A percentile compares a stretch with the other conserved stretches of the same genome.
Conservation (phyloP, 2,797 vertebrate genomes). For the Geotrypetes seraphini region DNA sequence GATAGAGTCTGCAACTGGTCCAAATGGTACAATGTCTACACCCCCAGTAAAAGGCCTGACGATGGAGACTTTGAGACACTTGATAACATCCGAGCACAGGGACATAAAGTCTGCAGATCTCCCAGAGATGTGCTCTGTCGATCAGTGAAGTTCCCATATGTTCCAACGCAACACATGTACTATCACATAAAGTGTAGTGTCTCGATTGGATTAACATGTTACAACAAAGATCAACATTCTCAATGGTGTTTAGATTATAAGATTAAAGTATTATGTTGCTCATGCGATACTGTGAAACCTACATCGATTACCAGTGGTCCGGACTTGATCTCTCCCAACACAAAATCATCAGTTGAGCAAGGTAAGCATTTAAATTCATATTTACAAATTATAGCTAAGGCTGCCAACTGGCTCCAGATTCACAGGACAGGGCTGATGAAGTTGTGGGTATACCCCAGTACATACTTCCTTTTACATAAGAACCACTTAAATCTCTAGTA, state of each 20-base stretch:
- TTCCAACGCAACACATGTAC: conserved; percentile 2
- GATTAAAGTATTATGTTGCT: conserved; percentile 39
- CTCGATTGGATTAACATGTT: conserved; percentile 33
- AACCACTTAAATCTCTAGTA: too few relatives aligned
- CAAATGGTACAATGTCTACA: conserved; percentile 36
- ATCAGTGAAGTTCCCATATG: conserved; percentile 1
- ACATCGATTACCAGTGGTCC: too few relatives aligned
- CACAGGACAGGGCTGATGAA: too few relatives aligned
- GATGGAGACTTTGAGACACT: conserved; percentile 51
- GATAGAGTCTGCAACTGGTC: conserved; percentile 43
- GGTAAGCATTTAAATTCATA: too few relatives aligned
- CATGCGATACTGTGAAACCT: too few relatives aligned
- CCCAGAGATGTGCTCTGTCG: conserved; percentile 28
- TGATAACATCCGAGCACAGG: conserved; percentile 18
- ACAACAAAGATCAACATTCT: conserved; percentile 36
- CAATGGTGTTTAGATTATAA: conserved; percentile 42
- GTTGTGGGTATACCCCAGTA: too few relatives aligned
- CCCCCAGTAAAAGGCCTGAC: conserved; percentile 4
- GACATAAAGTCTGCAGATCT: conserved; percentile 24
- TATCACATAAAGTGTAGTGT: conserved; percentile 38
- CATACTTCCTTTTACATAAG: too few relatives aligned
- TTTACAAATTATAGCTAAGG: too few relatives aligned
- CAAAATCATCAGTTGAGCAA: too few relatives aligned
- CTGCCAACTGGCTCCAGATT: too few relatives aligned
- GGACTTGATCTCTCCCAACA: too few relatives aligned